Base-by-base conservation (phyloP, 2,888 invertebrate genomes). In the Arctia plantaginis region DNA sequence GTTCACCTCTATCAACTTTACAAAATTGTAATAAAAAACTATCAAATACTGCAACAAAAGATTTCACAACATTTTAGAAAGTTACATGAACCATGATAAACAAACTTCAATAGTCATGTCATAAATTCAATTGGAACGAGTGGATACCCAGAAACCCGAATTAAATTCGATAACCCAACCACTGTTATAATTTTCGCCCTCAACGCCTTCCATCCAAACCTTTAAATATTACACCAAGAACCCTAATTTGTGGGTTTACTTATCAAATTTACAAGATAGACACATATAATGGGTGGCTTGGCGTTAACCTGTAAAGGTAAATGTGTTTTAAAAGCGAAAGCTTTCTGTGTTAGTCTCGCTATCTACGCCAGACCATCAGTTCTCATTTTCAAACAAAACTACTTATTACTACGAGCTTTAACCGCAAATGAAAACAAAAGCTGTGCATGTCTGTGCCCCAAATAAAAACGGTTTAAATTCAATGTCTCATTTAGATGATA, bases 111-210 rank as follows among this genome's bases (percentile, higher is more conserved):
- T 15, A 62, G 27, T 62, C 15, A 62, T 30, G 15, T 62, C 15
- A 62, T 30, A 62, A 30, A 30, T 62, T 62, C 30, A 82, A 84
- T 83, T 83, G 79, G 77, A 78, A 72, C 77, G 78, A 77, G 30
- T 44, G 59, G 18, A 62, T 30, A 30, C 62, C 8, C 62, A 62
- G n/a, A 62, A 62, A 62, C 30, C 62, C 30, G 30, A 62, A 30
- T 18, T 8, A 30, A 30, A 30, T 62, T 62, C 18, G 30, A 62
- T 62, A 62, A 62, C 62, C 62, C 18, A 62, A 13, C 68, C n/a
- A 62, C 30, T 30, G 30, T 62, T 30, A 47, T 33, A 39, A 69
- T 62, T 74, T 71, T 64, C 66, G 59, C 70, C 70, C 71, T 73
- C 30, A 39, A 66, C 66, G 20, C 51, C 41, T n/a, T 59, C 35